A percentile compares a stretch with the other conserved stretches of the same genome.
These are phyloP conservation scores for Alaudala cheleensis DNA, from an alignment of 2,113 vertebrate species.

Conservation along the genomic window DNA sequence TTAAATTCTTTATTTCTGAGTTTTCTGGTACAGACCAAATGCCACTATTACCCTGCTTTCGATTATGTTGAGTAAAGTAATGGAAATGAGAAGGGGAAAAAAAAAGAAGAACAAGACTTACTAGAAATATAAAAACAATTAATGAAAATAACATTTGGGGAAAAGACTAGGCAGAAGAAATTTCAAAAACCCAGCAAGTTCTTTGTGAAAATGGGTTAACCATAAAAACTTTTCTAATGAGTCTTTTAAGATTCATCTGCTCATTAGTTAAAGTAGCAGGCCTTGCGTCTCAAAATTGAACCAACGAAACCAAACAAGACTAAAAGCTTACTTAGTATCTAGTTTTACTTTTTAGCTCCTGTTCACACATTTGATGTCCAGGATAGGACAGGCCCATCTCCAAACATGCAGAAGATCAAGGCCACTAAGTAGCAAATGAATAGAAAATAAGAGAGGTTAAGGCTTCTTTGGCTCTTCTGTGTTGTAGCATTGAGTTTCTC, in stretches of 20 bases:
- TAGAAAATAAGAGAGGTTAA: not conserved
- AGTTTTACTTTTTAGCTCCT: not conserved
- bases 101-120: not conserved
- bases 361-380: not conserved
- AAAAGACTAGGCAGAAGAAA: not conserved
- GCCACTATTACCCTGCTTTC: not conserved
- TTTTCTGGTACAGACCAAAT: not conserved
- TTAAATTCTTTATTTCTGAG: not conserved
- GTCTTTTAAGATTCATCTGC: not conserved
- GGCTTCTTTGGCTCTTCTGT: not conserved
- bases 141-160: not conserved
- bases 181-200: not conserved
- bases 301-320: not conserved
- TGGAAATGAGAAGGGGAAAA: not conserved
- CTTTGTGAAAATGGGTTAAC: not conserved
- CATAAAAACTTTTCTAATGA: not conserved
- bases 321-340: not conserved
- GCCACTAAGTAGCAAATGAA: not conserved
- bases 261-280: not conserved
- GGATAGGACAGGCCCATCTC: not conserved
- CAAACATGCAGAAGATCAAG: not conserved
- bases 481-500: not conserved
- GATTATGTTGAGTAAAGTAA: not conserved
- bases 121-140: not conserved
- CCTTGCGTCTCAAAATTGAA: not conserved